These are phyloP conservation scores for Boloria selene DNA, from an alignment of 2,888 invertebrate species.

Conservation along the genomic window DNA sequence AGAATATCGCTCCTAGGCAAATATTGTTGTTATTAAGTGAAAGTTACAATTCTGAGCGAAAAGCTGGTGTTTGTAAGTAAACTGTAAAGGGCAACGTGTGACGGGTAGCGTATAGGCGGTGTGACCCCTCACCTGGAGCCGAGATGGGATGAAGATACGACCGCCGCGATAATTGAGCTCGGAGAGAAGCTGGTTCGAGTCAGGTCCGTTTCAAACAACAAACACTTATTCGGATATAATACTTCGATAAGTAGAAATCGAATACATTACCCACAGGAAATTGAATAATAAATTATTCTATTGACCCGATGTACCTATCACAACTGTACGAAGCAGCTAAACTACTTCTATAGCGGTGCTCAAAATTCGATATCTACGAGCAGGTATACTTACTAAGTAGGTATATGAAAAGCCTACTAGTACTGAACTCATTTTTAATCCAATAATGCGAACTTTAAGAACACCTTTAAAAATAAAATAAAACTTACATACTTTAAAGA, in stretches of 20 bases:
- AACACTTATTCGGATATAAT: constrained; percentile 28
- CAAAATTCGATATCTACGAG: neutral
- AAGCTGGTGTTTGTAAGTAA: constrained; percentile 49
- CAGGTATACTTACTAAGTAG: too few relatives aligned
- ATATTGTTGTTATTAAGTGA: constrained; percentile 49
- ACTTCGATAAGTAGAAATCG: constrained; percentile 27
- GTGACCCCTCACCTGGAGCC: constrained; percentile 45
- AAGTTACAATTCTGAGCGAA: constrained; percentile 55
- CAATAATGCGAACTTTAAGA: too few relatives aligned
- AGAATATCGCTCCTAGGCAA: constrained; percentile 43
- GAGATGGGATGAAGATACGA: constrained; percentile 50
- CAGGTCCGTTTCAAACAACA: constrained; percentile 24
- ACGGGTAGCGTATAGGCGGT: constrained; percentile 52
- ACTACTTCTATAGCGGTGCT: neutral
- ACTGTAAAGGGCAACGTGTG: constrained; percentile 46
- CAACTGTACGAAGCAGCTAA: constrained; percentile 7
- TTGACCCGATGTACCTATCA: constrained; percentile 8
- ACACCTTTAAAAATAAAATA: too few relatives aligned
- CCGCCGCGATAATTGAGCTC: constrained; percentile 46
- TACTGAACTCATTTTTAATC: too few relatives aligned
- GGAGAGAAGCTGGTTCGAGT: constrained; percentile 23
- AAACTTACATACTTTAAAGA: too few relatives aligned
- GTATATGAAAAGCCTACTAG: too few relatives aligned
- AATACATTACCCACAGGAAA: constrained; percentile 27
- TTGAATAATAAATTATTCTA: constrained; percentile 29